Base-by-base conservation (phyloP, 2,113 vertebrate species). In the Tamias sibiricus region DNA sequence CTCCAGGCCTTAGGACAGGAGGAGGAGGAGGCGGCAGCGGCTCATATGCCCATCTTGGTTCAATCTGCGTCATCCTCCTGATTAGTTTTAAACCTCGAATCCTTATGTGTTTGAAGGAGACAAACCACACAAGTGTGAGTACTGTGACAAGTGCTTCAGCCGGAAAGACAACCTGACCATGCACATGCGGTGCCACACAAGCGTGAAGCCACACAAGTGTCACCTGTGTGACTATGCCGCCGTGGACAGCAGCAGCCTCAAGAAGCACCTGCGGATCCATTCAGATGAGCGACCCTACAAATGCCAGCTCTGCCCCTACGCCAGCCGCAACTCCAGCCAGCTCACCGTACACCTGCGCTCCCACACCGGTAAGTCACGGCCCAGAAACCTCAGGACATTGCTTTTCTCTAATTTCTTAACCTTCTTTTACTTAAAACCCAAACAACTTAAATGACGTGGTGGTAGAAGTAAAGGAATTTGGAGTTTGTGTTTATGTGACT, bases 241-340 rank as follows among this genome's bases (percentile, higher is more conserved):
- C 0, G 99, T 99, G 0, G 99, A 99, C 99, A 99, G 99, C 99
- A 99, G 99, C 99, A 99, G 99, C 80, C 98, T 99, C 90, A 99
- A 99, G 98, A 99, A 99, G 97, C 99, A 99, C 98, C 98, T 99
- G 95, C 99, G 99, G 0, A 99, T 99, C 88, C 99, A 99, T 97
- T 99, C 99, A 0, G 99, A 99, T 0, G 99, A 99, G 90, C 99
- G 99, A 37, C 99, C 99, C 0, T 99, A 99, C 90, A 99, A 99
- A 52, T 99, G 99, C 97, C 99, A 99, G 99, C 99, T 99, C 97
- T 99, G 99, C 83, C 99, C 99, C 1, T 99, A 99, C 0, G 99
- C 99, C 95, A 99, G 99, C 98, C 99, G 99, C 96, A 99, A 99
- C 98, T 99, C 99, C 94, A 99, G 99, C 98, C 99, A 99, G 97